Base-by-base conservation (phyloP, 2,888 invertebrate species). In the Bugula neritina region DNA sequence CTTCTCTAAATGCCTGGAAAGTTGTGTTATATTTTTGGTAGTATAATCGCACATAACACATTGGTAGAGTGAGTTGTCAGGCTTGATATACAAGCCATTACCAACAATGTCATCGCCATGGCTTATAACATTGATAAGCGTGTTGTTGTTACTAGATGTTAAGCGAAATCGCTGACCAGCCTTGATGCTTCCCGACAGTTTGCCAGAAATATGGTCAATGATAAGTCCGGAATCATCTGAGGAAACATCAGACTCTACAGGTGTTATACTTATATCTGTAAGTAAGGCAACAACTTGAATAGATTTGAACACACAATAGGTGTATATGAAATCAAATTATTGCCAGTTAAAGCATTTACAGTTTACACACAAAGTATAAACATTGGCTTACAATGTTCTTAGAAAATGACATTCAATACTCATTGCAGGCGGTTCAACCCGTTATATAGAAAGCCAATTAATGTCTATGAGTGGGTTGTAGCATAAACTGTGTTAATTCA, bases 41-140 rank as follows among this genome's bases (percentile, higher is more conserved):
- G 29, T 63, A 31, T 29, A 63, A 31, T 63, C 27, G 63, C 63
- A 63, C 63, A 63, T 63, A 3, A 63, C 63, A n/a, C 63, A 63
- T n/a, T 63, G 63, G 34, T 63, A 63, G 27, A 63, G 29, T 2
- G 63, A 63, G 63, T 34, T 63, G 63, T 63, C 63, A 13, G 63
- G 63, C 63, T 63, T 63, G 27, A 21, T 63, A 27, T 34, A 34
- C 63, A 63, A 31, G 31, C 63, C 34, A 27, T 63, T 63, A 27
- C 63, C 63, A 31, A 21, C 27, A 10, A 63, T 5, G 10, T 63
- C 63, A 13, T 27, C 34, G 31, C 63, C 31, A 34, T 34, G 63
- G 17, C 63, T 31, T 13, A 63, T 63, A 10, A 63, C 63, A 63
- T 63, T 63, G 63, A 63, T 63, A 10, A 63, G 27, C 63, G 27